Conservation (phyloP, 2,888 invertebrate species). For the Eudasyphora cyanicolor region DNA sequence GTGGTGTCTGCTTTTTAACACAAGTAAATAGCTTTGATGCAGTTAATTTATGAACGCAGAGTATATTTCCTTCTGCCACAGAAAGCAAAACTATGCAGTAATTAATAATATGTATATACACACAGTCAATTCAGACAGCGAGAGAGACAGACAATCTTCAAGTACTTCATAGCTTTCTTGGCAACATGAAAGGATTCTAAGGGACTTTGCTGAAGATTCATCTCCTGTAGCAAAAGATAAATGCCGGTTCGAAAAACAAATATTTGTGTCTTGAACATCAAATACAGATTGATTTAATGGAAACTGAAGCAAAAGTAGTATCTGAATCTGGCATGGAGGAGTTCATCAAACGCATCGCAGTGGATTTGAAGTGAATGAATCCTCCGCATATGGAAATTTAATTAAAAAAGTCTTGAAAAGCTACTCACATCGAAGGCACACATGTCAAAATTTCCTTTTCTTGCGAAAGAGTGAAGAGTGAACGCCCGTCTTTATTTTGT, state of each 20-base stretch:
- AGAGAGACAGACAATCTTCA: neutral
- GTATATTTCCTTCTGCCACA: slow-evolving; percentile 37
- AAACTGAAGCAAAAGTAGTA: slow-evolving; percentile 53
- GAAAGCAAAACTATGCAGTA: slow-evolving; percentile 42
- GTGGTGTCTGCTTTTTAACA: slow-evolving; percentile 11
- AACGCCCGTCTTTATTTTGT: neutral
- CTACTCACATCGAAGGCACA: slow-evolving; percentile 51
- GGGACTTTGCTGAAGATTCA: neutral
- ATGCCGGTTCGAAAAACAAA: slow-evolving; percentile 51
- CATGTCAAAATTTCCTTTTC: slow-evolving; percentile 53
- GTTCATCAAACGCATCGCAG: slow-evolving; percentile 4
- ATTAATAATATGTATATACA: slow-evolving; percentile 46
- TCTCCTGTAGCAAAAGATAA: neutral
- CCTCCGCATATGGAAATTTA: slow-evolving; percentile 51
- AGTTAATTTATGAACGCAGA: slow-evolving; percentile 49
- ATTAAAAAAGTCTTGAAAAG: slow-evolving; percentile 62
- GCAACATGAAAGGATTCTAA: slow-evolving; percentile 17
- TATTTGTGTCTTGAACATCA: slow-evolving; percentile 62
- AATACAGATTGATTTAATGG: slow-evolving; percentile 65
- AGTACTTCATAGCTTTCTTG: neutral
- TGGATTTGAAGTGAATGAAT: slow-evolving; percentile 11
- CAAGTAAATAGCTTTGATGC: slow-evolving; percentile 43
- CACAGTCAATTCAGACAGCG: neutral
- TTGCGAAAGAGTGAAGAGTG: slow-evolving; percentile 7
- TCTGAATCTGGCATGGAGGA: no score